Evolutionary conservation across 2,888 invertebrate species (phyloP), one percentile per base, ranked within the genome.

Genomic region (Rotaria macrura): DNA sequence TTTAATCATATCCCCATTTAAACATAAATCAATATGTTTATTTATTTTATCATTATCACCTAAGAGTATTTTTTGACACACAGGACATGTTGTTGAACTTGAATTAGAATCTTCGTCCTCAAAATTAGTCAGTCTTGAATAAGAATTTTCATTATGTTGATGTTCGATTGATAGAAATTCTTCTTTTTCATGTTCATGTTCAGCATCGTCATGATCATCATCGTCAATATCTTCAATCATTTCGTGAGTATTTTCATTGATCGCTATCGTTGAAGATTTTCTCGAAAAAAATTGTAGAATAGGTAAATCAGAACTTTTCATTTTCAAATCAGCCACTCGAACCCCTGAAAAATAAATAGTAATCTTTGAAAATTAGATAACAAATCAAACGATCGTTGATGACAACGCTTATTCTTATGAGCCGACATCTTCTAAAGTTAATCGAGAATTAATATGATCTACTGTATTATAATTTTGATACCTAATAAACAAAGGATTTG

Each of bases 11-110:
- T 40, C 43, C 14, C 79, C 79, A 79, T 79, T 79, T 79, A 84
- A 25, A 84, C 84, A 84, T 47, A 84, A 17, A 57, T 84, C 55
- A 54, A 84, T 54, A 40, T 84, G 84, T 84, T 54, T 38, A 55
- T 84, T 54, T 1, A 84, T 49, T 38, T 55, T 55, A 12, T 84
- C 84, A 38, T 54, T 54, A 52, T 84, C 55, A 40, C 84, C 84
- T 29, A 38, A 25, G 29, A 84, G 38, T 20, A 84, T 12, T 25
- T 54, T 84, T 25, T 55, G 55, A 23, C 84, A 84, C 12, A 84
- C 55, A 25, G 84, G 84, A 84, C 84, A 84, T n/a, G 10, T n/a
- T 23, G 43, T 79, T n/a, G 43, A n/a, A 43, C 43, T 43, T 4
- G 23, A 2, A n/a, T 25, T 43, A 2, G 79, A 79, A 43, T 79